Percentiles rank a stretch among this genome's conserved stretches.
These are phyloP conservation scores for Lycopodina hypogea DNA, from an alignment of 37 sponge, comb jelly and placozoan genomes.

Conservation along the genomic window DNA sequence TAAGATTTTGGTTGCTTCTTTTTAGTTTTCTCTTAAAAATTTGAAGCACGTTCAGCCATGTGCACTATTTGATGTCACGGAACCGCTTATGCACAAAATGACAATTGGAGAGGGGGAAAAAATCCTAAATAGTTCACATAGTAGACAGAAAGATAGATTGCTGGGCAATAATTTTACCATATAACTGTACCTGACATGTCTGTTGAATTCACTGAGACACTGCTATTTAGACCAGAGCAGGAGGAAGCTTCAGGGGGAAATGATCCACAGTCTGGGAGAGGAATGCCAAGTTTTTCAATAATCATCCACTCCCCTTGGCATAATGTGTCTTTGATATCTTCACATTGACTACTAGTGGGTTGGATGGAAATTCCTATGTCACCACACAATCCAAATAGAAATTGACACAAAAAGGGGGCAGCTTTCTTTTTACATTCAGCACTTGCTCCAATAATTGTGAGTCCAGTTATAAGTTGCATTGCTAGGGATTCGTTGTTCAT, in stretches of 20 bases:
- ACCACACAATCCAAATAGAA: conserved; percentile 10
- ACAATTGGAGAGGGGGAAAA: too few relatives aligned
- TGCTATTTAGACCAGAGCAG: neutral
- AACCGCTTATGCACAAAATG: too few relatives aligned
- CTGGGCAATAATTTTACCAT: too few relatives aligned
- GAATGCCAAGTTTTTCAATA: neutral
- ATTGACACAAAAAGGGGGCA: conserved; percentile 22
- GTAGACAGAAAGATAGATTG: too few relatives aligned
- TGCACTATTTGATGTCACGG: too few relatives aligned
- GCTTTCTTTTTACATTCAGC: neutral
- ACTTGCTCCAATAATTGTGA: neutral
- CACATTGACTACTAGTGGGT: conserved; percentile 7
- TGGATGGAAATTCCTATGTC: neutral
- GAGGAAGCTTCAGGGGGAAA: conserved; percentile 6
- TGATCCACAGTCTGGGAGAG: neutral
- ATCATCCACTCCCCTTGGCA: conserved; percentile 3
- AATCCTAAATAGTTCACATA: too few relatives aligned
- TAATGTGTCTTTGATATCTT: neutral
- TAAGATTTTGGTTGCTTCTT: too few relatives aligned
- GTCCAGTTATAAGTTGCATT: neutral
- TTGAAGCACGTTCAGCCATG: too few relatives aligned
- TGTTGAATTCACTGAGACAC: too few relatives aligned
- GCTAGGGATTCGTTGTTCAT: neutral
- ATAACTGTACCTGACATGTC: too few relatives aligned
- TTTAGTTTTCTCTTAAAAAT: too few relatives aligned